These are phyloP conservation scores for Patella caerulea DNA, from an alignment of 2,888 invertebrate genomes.

Conservation along the genomic window DNA sequence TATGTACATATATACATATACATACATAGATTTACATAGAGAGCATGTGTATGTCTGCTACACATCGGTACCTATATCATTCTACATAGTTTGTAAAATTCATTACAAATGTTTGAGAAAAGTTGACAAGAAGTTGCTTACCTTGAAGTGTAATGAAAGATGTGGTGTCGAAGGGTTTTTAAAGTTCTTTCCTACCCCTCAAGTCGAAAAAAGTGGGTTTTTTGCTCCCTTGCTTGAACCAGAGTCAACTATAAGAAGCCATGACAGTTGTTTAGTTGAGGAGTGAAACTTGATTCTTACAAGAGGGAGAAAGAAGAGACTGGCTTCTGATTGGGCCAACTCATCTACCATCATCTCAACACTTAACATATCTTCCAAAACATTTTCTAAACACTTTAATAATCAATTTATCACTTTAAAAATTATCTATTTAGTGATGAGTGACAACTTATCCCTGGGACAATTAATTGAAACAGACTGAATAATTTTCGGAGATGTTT, in stretches of 20 bases:
- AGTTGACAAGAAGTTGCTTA: slow-evolving; percentile 3
- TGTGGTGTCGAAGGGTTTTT: slow-evolving; percentile 3
- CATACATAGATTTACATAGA: background rate
- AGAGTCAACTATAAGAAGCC: slow-evolving; percentile 13
- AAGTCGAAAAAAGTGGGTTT: slow-evolving; percentile 11
- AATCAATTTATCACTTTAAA: background rate
- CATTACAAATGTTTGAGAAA: background rate
- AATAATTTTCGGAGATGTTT: too few species aligned
- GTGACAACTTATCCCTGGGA: too few species aligned
- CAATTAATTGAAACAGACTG: too few species aligned
- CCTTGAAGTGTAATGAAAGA: background rate
- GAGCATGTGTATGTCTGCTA: background rate
- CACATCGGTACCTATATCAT: background rate
- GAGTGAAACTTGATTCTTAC: slow-evolving; percentile 5
- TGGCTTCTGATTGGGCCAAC: slow-evolving; percentile 5
- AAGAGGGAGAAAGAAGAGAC: slow-evolving; percentile 10
- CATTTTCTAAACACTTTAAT: slow-evolving; percentile 7
- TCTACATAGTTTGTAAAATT: background rate
- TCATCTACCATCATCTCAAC: slow-evolving; percentile 9
- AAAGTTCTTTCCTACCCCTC: slow-evolving; percentile 11
- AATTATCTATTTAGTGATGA: background rate
- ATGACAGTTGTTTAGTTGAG: slow-evolving; percentile 5
- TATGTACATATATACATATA: background rate
- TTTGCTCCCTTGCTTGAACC: slow-evolving; percentile 12
- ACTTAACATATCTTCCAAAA: slow-evolving; percentile 8